A percentile compares a stretch with the other conserved stretches of the same genome.
These are phyloP conservation scores for Electrona antarctica DNA, from an alignment of 2,113 vertebrate genomes.

Conservation along the genomic window DNA sequence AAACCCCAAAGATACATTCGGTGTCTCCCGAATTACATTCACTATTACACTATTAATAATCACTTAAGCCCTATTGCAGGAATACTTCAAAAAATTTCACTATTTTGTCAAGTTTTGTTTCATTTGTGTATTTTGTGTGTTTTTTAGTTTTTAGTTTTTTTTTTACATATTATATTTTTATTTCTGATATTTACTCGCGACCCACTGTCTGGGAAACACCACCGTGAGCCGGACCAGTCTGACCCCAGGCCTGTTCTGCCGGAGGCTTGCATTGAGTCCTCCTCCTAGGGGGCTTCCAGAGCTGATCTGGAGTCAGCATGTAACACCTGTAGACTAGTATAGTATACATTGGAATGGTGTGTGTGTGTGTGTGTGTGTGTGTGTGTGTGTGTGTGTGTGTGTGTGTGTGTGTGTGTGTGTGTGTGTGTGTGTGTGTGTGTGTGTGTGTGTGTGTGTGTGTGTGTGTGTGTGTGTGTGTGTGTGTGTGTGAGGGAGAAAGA, in stretches of 20 bases:
- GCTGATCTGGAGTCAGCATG: conserved; percentile 50
- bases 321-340: conserved; percentile 61
- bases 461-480: not conserved
- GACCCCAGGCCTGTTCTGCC: conserved; percentile 48
- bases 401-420: not conserved
- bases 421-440: not conserved
- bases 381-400: not conserved
- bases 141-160: not conserved
- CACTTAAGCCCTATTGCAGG: no score
- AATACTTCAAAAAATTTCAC: no score
- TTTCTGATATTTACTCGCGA: no score
- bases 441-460: conserved; percentile 1
- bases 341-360: conserved; percentile 50
- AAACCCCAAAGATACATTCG: no score
- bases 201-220: no score
- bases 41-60: no score
- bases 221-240: conserved; percentile 4
- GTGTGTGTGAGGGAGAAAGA: not conserved
- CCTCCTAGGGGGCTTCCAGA: conserved; percentile 17
- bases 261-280: conserved; percentile 24
- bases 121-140: no score
- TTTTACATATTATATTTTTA: not conserved
- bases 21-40: no score
- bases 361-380: conserved; percentile 6
- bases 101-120: no score